Base-by-base conservation (phyloP, 2,797 vertebrate genomes). In the Sebastes taczanowskii region DNA sequence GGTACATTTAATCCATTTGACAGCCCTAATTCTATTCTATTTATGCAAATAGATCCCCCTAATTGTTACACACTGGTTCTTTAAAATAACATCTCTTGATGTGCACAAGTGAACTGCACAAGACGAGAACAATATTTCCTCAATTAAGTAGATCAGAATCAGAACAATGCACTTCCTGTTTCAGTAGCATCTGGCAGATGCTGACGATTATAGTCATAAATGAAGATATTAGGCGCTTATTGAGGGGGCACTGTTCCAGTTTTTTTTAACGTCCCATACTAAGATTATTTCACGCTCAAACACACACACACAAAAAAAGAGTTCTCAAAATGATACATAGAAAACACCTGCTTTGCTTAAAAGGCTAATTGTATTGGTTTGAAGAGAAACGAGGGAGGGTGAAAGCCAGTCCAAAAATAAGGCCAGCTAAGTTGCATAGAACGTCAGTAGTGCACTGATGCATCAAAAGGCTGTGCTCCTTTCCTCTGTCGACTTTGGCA, bases 371-470 rank as follows among this genome's bases (percentile, higher is more conserved):
- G 83, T 79, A 80, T 77, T 76, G 80, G 70, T 79, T 87, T 73
- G 49, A 73, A 77, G 68, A 88, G 80, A 90, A 85, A 83, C 11
- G 34, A 90, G 62, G 80, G 71, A 74, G 68, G 78, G 86, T 89
- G 85, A 84, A 88, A 94, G 89, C 94, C 94, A 93, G 93, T 94
- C 81, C 58, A 89, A 85, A 95, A 95, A 95, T 97, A 97, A 97
- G 97, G 97, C 97, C 89, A 96, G 94, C 94, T 88, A 93, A 88
- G 96, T 99, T 99, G 97, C 97, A 98, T 99, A 98, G 97, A 97
- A 96, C 91, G 95, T 96, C 93, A 95, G 92, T 94, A 96, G 96
- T 96, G 93, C 91, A 92, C 90, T 84, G 86, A 86, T 88, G 89
- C 89, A 85, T 94, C 83, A 83, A 90, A 90, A 82, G 92, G 89